These are phyloP conservation scores for Rhamnusium bicolor DNA, from an alignment of 2,888 invertebrate genomes.

Conservation along the genomic window DNA sequence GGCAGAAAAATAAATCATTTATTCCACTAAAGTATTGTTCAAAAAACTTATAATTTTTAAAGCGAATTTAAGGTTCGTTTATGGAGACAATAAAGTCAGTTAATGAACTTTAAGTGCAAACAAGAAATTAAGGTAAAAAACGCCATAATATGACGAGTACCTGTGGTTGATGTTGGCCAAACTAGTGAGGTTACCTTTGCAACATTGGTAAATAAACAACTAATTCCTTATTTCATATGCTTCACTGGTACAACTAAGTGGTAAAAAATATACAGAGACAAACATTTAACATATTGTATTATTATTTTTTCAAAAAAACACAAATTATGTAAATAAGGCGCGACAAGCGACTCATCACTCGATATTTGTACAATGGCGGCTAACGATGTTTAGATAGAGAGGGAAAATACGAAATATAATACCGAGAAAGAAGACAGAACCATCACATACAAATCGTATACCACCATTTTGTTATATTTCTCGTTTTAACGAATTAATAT, in stretches of 20 bases:
- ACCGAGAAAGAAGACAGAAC: constrained; percentile 28
- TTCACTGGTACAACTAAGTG: constrained; percentile 37
- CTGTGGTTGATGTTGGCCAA: constrained; percentile 36
- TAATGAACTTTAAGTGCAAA: not conserved
- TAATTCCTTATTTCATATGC: constrained; percentile 28
- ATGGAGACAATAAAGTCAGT: not conserved
- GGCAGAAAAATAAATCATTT: not conserved
- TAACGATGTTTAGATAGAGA: constrained; percentile 68
- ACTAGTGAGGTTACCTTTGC: constrained; percentile 51
- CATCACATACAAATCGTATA: constrained; percentile 30
- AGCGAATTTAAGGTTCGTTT: not conserved
- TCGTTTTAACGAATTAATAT: not conserved
- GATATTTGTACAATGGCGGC: constrained; percentile 62
- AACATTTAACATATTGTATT: constrained; percentile 38
- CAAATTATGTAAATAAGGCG: constrained; percentile 57
- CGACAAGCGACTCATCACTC: constrained; percentile 57
- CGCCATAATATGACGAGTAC: constrained; percentile 41
- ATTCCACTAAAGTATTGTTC: not conserved
- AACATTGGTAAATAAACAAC: constrained; percentile 43
- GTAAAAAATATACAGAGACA: constrained; percentile 35
- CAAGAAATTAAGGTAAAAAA: constrained; percentile 22
- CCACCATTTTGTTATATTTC: constrained; percentile 42
- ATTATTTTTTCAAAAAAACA: constrained; percentile 46
- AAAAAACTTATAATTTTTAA: not conserved
- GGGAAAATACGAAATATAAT: constrained; percentile 26